Evolutionary conservation across 2,113 vertebrate genomes (phyloP).

Genomic region (Nothocercus julius): DNA sequence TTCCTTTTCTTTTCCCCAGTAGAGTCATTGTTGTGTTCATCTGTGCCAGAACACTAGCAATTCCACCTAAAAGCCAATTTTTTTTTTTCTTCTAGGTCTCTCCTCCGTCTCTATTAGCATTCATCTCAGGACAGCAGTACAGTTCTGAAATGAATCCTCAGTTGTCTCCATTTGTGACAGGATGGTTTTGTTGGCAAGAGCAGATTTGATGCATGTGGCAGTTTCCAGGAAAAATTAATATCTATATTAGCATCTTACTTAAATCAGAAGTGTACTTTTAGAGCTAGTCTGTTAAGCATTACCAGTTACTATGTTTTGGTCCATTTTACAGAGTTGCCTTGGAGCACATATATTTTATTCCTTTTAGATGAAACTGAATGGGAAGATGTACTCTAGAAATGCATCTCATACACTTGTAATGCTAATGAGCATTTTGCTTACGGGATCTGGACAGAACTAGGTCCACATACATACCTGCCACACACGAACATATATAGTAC

Average conservation of each 20-base stretch:
- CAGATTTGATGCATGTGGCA: not conserved
- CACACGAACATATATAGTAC: not conserved
- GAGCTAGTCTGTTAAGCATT: not conserved
- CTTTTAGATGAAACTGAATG: not conserved
- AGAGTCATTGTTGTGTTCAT: not conserved
- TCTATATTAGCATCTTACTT: not conserved
- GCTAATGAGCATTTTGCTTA: not conserved
- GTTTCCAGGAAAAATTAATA: not conserved
- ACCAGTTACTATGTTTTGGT: not conserved
- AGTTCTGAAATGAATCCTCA: not conserved
- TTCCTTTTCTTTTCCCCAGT: not conserved
- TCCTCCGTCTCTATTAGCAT: not conserved
- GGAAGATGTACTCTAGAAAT: not conserved
- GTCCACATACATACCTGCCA: not conserved
- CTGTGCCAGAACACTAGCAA: conserved; percentile 29
- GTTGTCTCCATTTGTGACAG: not conserved
- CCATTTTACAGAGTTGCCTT: not conserved
- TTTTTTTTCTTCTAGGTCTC: conserved; percentile 14
- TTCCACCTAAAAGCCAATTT: not conserved
- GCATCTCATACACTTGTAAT: not conserved
- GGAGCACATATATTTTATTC: not conserved
- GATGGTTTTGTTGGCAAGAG: not conserved
- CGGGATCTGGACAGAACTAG: not conserved
- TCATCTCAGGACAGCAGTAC: not conserved
- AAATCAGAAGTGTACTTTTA: fast-evolving